Conservation (phyloP, 2,797 vertebrate genomes). For the Protonibea diacanthus region DNA sequence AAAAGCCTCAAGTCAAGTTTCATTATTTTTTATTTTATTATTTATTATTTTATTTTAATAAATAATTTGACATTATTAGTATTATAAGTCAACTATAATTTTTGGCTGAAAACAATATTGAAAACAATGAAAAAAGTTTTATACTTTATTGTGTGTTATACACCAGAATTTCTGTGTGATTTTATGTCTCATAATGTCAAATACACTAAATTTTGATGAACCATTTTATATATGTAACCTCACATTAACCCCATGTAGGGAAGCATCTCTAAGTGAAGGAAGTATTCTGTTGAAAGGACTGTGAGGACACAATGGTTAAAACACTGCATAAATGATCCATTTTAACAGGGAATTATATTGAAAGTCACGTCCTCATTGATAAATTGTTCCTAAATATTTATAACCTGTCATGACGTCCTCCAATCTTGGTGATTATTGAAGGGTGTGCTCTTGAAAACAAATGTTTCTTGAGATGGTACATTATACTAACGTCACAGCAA, state of each 20-base stretch:
- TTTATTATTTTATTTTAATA: too few relatives aligned
- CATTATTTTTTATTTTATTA: too few relatives aligned
- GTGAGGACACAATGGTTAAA: not conserved
- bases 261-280: not conserved
- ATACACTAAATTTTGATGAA: not conserved
- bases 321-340: not conserved
- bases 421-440: not conserved
- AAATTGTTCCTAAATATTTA: not conserved
- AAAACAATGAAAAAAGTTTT: not conserved
- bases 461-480: not conserved
- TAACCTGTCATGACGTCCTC: not conserved
- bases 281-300: not conserved
- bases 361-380: not conserved
- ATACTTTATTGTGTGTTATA: not conserved
- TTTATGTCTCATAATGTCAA: not conserved
- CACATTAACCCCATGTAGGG: not conserved
- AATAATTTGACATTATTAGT: not conserved
- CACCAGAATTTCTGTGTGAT: not conserved
- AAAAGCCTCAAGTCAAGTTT: not conserved
- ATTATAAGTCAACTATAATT: not conserved
- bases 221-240: not conserved
- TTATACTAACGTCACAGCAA: not conserved
- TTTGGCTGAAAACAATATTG: not conserved
- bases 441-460: not conserved
- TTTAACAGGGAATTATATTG: too few relatives aligned